A percentile compares a stretch with the other conserved stretches of the same genome.
Evolutionary conservation across 2,888 invertebrate genomes (phyloP).

Genomic region (Odontocolon sp.): DNA sequence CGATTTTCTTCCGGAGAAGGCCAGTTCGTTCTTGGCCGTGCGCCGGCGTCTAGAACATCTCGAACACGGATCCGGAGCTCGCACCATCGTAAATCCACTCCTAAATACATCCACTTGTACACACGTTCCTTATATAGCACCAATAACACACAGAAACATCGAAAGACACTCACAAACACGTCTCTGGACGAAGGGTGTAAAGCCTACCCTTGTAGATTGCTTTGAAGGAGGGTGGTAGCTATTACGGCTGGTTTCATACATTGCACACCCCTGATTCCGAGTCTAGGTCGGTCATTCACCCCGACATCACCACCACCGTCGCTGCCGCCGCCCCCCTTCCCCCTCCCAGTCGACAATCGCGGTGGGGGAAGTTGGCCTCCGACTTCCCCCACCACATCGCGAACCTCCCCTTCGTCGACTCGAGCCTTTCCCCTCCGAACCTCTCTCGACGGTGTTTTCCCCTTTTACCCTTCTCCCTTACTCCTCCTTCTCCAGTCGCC

Average conservation of each 20-base stretch:
- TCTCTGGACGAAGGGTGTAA: conserved; percentile 66
- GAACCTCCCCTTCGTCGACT: too few relatives aligned
- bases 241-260: conserved; percentile 75
- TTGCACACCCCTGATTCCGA: conserved; percentile 80
- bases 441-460: too few relatives aligned
- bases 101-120: too few relatives aligned
- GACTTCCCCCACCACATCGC: conserved; percentile 39
- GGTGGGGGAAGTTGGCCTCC: conserved; percentile 56
- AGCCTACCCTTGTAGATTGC: conserved; percentile 77
- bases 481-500: conserved; percentile 15
- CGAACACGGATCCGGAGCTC: not conserved
- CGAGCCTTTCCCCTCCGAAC: too few relatives aligned
- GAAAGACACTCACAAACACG: conserved; percentile 35
- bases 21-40: conserved; percentile 51
- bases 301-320: conserved; percentile 60
- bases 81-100: not conserved
- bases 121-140: too few relatives aligned
- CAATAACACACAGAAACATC: conserved; percentile 13
- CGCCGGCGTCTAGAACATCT: conserved; percentile 49
- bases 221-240: conserved; percentile 73
- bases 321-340: conserved; percentile 53
- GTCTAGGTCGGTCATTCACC: conserved; percentile 81
- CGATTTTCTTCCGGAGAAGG: conserved; percentile 12
- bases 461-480: conserved; percentile 54
- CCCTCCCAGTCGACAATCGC: conserved; percentile 50